A percentile compares a stretch with the other conserved stretches of the same genome.
These are phyloP conservation scores for Actias luna DNA, from an alignment of 2,888 invertebrate genomes.

Conservation along the genomic window DNA sequence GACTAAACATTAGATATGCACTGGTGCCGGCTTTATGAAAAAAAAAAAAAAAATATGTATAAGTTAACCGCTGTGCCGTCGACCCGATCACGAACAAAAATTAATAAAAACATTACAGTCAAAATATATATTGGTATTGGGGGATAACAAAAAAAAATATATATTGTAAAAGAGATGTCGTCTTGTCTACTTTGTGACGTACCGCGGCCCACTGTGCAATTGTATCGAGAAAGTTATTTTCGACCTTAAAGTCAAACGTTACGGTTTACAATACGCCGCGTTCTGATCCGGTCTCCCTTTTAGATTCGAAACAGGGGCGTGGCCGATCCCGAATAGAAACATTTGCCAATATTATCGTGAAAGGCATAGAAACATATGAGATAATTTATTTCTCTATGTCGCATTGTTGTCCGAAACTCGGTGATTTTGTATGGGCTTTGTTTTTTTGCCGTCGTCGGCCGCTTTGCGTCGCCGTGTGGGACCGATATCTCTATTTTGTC, in stretches of 20 bases:
- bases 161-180: constrained; percentile 68
- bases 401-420: constrained; percentile 77
- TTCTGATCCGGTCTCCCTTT: constrained; percentile 43
- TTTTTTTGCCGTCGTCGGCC: constrained; percentile 71
- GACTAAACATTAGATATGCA: constrained; percentile 52
- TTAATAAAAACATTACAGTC: constrained; percentile 82
- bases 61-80: constrained; percentile 63
- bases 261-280: constrained; percentile 27
- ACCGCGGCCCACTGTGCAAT: constrained; percentile 58
- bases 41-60: constrained; percentile 44
- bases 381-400: constrained; percentile 81
- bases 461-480: constrained; percentile 69
- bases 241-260: constrained; percentile 25
- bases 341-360: constrained; percentile 82
- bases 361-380: constrained; percentile 78
- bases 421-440: constrained; percentile 75
- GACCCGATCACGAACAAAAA: constrained; percentile 77
- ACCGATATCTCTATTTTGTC: constrained; percentile 75
- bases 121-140: constrained; percentile 76
- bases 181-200: constrained; percentile 73
- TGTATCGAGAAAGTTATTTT: constrained; percentile 20
- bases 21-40: constrained; percentile 59
- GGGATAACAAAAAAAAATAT: constrained; percentile 60
- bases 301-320: constrained; percentile 68
- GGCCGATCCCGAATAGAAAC: constrained; percentile 79